Evolutionary conservation across 2,797 vertebrate species (phyloP).

Genomic region (Apogon talboti): DNA sequence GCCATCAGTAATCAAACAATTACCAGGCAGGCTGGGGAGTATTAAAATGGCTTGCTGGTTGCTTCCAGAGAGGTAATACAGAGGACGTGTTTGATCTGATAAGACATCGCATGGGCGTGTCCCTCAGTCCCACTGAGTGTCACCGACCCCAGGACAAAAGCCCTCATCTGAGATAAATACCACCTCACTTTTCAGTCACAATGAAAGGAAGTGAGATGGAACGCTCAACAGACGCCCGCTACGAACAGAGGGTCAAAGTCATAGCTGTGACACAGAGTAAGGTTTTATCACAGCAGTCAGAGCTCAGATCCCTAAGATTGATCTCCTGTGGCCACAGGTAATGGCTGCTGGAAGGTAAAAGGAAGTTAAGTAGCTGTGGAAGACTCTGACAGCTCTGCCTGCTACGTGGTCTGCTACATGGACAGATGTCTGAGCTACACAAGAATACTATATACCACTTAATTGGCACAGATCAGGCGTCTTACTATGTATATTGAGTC

Average conservation of each 20-base stretch:
- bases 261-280: constrained; percentile 32
- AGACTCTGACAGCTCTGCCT: constrained; percentile 11
- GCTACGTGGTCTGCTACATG: constrained; percentile 1
- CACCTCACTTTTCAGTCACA: constrained; percentile 21
- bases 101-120: constrained; percentile 38
- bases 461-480: constrained; percentile 47
- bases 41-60: constrained; percentile 32
- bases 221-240: constrained; percentile 9
- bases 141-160: constrained; percentile 47
- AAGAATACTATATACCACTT: constrained; percentile 8
- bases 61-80: constrained; percentile 40
- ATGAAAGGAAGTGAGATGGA: constrained; percentile 52
- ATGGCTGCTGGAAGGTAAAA: constrained; percentile 44
- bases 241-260: constrained; percentile 58
- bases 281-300: constrained; percentile 50
- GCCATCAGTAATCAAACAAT: constrained; percentile 66
- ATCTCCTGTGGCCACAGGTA: constrained; percentile 53
- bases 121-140: constrained; percentile 35
- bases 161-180: constrained; percentile 65
- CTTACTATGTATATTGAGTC: neutral
- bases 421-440: constrained; percentile 9
- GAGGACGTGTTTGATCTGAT: constrained; percentile 63
- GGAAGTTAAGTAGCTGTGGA: constrained; percentile 39
- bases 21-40: constrained; percentile 40
- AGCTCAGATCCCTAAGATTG: constrained; percentile 51